Conservation (phyloP, 2,888 invertebrate species). For the Strigamia crassipes region DNA sequence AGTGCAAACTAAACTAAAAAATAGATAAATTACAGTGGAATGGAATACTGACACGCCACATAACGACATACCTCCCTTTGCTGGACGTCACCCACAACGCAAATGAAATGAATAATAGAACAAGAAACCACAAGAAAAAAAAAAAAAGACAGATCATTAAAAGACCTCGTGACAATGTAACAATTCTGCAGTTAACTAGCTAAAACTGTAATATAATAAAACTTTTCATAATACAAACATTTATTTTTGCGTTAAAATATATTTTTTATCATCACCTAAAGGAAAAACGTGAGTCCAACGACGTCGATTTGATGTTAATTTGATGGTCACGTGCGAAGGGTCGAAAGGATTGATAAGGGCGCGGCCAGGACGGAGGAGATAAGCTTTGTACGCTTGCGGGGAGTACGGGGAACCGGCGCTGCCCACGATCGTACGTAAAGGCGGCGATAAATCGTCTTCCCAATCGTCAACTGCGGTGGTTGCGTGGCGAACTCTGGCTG, state of each 20-base stretch:
- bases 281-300: constrained; percentile 99
- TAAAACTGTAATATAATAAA: neutral
- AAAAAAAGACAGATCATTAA: constrained; percentile 19
- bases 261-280: constrained; percentile 65
- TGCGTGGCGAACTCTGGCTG: constrained; percentile 39
- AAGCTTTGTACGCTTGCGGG: constrained; percentile 46
- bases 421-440: constrained; percentile 51
- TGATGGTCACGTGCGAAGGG: constrained; percentile 95
- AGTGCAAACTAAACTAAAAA: constrained; percentile 9
- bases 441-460: constrained; percentile 48
- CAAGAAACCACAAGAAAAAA: constrained; percentile 24
- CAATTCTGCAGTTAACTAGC: neutral
- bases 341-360: constrained; percentile 97
- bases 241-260: neutral
- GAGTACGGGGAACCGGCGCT: constrained; percentile 52
- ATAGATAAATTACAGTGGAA: constrained; percentile 1
- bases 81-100: neutral
- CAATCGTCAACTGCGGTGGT: constrained; percentile 42
- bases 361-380: constrained; percentile 68
- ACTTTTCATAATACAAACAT: no score
- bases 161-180: neutral
- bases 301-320: constrained; percentile 89
- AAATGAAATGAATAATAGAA: constrained; percentile 24
- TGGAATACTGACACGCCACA: neutral
- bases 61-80: constrained; percentile 27